These are phyloP conservation scores for Motacilla alba DNA, from an alignment of 2,113 vertebrate species.

Conservation along the genomic window DNA sequence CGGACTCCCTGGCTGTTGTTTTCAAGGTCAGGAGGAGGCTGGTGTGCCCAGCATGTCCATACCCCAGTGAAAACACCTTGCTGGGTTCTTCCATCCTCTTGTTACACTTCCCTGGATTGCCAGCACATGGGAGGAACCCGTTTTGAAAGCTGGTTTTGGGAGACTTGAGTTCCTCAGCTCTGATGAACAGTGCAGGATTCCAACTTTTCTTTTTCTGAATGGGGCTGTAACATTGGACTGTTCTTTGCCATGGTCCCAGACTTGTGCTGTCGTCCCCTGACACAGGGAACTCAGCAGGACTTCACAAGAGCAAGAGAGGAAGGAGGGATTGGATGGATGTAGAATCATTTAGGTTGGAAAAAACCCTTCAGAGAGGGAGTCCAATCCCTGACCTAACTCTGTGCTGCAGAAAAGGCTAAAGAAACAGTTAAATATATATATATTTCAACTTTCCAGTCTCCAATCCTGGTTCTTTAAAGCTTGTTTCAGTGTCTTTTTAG, in stretches of 20 bases:
- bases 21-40: background rate
- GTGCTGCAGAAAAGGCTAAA: background rate
- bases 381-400: background rate
- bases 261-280: background rate
- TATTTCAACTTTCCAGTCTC: background rate
- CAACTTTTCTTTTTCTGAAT: background rate
- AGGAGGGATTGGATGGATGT: background rate
- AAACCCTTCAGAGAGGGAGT: background rate
- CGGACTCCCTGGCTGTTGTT: background rate
- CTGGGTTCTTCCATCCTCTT: background rate
- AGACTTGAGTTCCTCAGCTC: background rate
- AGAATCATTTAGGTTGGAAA: background rate
- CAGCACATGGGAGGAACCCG: background rate
- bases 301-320: background rate
- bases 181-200: accelerated
- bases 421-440: background rate
- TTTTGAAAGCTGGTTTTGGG: background rate
- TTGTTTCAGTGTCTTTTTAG: background rate
- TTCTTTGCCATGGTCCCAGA: background rate
- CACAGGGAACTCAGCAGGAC: background rate
- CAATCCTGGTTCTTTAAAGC: background rate
- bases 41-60: background rate
- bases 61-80: background rate
- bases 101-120: background rate
- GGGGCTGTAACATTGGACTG: background rate